Conservation (phyloP, 2,113 vertebrate species). For the Hiodon tergisus region DNA sequence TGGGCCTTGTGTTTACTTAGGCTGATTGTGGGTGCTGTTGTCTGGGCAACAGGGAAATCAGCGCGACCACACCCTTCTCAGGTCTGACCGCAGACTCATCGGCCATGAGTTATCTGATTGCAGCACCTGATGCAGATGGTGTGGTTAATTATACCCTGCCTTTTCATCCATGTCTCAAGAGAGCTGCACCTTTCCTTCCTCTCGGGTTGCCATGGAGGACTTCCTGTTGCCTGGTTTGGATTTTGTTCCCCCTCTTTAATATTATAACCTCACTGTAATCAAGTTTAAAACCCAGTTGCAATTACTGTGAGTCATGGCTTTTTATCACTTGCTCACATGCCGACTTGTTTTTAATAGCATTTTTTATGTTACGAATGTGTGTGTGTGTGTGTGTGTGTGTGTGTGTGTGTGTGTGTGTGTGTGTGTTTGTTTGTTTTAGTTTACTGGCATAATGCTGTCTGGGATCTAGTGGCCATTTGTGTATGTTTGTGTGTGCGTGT, state of each 20-base stretch:
- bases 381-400: too few species aligned
- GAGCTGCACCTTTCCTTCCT: not conserved
- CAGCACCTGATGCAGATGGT: not conserved
- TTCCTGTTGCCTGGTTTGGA: conserved; percentile 4
- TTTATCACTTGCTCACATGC: conserved; percentile 2
- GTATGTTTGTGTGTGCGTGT: too few species aligned
- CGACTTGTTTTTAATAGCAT: too few species aligned
- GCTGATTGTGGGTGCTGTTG: conserved; percentile 50
- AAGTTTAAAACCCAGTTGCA: not conserved
- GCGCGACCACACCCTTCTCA: conserved; percentile 54
- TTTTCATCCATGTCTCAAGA: not conserved
- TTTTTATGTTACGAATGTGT: too few species aligned
- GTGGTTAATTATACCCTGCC: not conserved
- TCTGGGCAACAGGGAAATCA: conserved; percentile 46
- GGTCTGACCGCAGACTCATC: conserved; percentile 55
- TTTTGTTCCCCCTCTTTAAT: not conserved
- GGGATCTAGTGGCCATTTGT: too few species aligned
- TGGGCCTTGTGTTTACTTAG: conserved; percentile 51
- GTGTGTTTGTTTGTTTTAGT: too few species aligned
- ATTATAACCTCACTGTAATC: conserved; percentile 14
- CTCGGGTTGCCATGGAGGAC: conserved; percentile 1
- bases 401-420: too few species aligned
- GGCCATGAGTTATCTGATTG: conserved; percentile 1
- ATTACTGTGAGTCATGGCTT: not conserved
- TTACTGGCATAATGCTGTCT: too few species aligned